Base-by-base conservation (phyloP, 2,888 invertebrate species). In the Laspeyria flexula region DNA sequence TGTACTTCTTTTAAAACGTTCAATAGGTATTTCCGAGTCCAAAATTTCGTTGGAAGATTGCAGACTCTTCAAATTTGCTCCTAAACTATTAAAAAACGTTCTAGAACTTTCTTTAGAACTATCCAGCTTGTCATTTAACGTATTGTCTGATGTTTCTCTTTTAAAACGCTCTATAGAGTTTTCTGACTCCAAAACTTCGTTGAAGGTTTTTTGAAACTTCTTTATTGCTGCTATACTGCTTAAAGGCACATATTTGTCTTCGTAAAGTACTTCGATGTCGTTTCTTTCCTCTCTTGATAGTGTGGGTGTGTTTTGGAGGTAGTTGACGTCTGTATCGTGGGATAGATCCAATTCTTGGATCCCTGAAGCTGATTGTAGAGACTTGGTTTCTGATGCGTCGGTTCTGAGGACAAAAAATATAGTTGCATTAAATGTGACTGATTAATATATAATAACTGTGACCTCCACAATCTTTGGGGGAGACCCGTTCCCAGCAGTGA, bases 301-400 rank as follows among this genome's bases (percentile, higher is more conserved):
- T 62, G 73, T 75, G 9, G 74, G 60, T 1, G 54, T 59, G 18
- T 71, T 79, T 1, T 77, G 70, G 0, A 83, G 64, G 47, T 83
- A 77, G 72, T 92, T 92, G 0, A 92, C 79, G 52, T 88, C 86
- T 0, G 71, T 89, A 37, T 92, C 92, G 44, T 85, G 87, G 0
- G 89, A 80, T 0, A 92, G 71, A 55, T 92, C 91, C 86, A 83
- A 86, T 16, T 73, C 55, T n/a, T 65, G 37, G 6, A 64, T 67
- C 38, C 52, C 53, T 61, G 58, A 47, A 0, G 44, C 58, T 27
- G 54, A 51, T 2, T 6, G 7, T 27, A 58, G 41, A 1, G 43
- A 30, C n/a, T 55, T 45, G 3, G 43, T 15, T 43, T 16, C 12
- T 11, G 29, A 35, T 27, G 15, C 33, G 23, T 16, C 37, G 7